A percentile compares a stretch with the other conserved stretches of the same genome.
Evolutionary conservation across 1,140 invertebrate species (phyloP).

Genomic region (Eulimnadia texana): DNA sequence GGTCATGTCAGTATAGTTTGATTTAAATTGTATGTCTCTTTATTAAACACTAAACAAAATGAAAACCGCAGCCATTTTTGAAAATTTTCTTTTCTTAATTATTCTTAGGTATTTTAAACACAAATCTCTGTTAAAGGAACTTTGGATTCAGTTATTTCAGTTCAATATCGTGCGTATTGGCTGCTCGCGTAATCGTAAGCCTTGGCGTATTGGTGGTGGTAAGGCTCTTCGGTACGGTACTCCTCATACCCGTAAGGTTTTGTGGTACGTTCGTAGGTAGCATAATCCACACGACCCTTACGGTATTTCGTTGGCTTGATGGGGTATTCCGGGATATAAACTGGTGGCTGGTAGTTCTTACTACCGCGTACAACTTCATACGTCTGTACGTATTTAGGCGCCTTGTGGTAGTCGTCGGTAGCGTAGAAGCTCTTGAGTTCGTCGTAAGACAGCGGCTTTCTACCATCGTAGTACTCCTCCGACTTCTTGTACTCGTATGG

Average conservation of each 20-base stretch:
- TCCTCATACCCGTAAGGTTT: neutral
- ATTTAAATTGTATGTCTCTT: too few species aligned
- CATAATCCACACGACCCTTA: neutral
- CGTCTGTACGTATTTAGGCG: neutral
- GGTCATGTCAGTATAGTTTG: too few species aligned
- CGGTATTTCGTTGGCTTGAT: neutral
- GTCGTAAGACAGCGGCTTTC: neutral
- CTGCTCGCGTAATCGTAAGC: neutral
- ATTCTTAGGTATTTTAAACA: too few species aligned
- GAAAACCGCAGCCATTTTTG: too few species aligned
- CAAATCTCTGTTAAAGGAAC: too few species aligned
- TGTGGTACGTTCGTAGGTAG: neutral
- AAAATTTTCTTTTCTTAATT: too few species aligned
- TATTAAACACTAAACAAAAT: too few species aligned
- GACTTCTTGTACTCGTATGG: neutral
- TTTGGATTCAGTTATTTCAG: too few species aligned
- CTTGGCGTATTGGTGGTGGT: neutral
- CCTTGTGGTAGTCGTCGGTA: conserved; percentile 1
- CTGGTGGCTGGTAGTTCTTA: neutral
- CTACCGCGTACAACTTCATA: neutral
- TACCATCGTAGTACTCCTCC: neutral
- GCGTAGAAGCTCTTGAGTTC: neutral
- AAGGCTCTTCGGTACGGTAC: neutral
- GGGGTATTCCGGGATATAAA: neutral
- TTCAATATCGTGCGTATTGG: conserved; percentile 18